Evolutionary conservation across 2,113 vertebrate genomes (phyloP).

Genomic region (Ammodytes dubius): DNA sequence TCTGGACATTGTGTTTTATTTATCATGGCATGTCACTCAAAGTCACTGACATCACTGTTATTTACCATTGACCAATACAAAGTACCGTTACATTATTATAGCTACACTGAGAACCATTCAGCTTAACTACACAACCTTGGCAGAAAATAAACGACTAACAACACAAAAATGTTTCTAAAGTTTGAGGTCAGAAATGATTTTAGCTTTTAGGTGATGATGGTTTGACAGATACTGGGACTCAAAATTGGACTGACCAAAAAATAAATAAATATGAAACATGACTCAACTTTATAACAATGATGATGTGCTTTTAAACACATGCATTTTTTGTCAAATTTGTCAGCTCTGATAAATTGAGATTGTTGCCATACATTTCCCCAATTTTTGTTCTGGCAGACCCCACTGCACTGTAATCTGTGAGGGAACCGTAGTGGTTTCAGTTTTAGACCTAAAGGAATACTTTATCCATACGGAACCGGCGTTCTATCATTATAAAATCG

Average conservation of each 20-base stretch:
- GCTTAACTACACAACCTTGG: background rate
- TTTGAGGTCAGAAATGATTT: background rate
- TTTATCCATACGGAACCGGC: no score
- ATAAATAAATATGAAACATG: background rate
- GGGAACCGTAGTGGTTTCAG: background rate
- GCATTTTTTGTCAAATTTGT: no score
- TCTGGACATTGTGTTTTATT: background rate
- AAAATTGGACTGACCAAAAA: background rate
- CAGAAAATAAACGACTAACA: background rate
- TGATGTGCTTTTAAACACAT: background rate
- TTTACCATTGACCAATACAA: constrained; percentile 44
- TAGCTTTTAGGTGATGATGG: background rate
- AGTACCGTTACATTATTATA: constrained; percentile 36
- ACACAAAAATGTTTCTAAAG: background rate
- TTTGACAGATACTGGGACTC: background rate
- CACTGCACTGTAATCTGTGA: background rate
- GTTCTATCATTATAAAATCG: no score
- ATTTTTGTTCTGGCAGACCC: background rate
- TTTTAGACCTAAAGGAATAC: background rate
- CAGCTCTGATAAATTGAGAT: background rate
- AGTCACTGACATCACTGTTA: constrained; percentile 59
- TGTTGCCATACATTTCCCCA: background rate
- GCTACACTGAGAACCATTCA: constrained; percentile 21
- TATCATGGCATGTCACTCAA: constrained; percentile 31
- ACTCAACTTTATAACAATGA: background rate